Percentiles rank a stretch among this genome's conserved stretches.
phyloP scores from a whole-genome alignment of 2,113 vertebrate genomes.

The Ochotona curzoniae region DNA sequence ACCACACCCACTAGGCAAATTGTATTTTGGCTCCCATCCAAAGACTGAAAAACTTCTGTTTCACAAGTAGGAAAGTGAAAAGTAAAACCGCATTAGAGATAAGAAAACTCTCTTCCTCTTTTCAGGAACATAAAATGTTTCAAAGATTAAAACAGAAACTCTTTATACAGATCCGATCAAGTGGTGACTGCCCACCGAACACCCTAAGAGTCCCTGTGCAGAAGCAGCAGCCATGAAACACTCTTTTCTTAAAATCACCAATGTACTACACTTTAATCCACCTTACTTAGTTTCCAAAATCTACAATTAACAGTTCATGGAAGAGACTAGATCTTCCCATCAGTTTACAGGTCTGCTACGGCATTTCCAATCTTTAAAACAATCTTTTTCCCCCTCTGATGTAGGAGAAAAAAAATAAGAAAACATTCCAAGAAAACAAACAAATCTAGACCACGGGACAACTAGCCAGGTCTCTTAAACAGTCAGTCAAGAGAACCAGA shows the following conservation, averaged over 20 bases:
- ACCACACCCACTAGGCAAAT: background rate
- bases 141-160: constrained; percentile 39
- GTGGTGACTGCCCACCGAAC: background rate
- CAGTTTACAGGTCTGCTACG: background rate
- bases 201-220: background rate
- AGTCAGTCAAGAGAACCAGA: constrained; percentile 66
- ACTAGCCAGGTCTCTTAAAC: constrained; percentile 71
- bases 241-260: constrained; percentile 32
- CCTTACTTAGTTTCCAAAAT: background rate
- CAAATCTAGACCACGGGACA: constrained; percentile 58
- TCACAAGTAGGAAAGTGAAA: constrained; percentile 22
- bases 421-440: constrained; percentile 66
- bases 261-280: background rate
- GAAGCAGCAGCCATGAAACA: background rate
- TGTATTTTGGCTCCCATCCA: background rate
- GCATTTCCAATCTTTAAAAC: background rate
- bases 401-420: constrained; percentile 20
- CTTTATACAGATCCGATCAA: background rate
- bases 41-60: constrained; percentile 39
- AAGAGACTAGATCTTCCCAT: constrained; percentile 54
- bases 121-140: constrained; percentile 51
- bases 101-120: constrained; percentile 21
- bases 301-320: background rate
- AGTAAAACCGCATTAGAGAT: background rate
- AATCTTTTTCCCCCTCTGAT: background rate